Base-by-base conservation (phyloP, 2,113 vertebrate genomes). In the Triplophysa tibetana region DNA sequence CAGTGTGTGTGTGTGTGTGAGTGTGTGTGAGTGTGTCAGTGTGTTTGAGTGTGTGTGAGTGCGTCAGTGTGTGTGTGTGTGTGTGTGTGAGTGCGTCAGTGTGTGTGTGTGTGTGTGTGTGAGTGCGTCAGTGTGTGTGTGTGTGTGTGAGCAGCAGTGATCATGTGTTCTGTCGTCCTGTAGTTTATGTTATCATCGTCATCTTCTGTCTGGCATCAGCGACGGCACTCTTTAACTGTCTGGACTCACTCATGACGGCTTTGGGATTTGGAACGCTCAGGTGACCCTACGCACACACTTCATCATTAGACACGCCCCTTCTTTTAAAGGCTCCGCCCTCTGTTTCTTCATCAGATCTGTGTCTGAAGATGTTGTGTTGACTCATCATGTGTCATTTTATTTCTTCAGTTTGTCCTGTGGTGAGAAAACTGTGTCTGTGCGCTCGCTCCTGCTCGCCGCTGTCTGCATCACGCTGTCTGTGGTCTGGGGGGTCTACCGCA, bases 201-300 rank as follows among this genome's bases (percentile, higher is more conserved):
- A 92, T 99, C 85, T 99, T 99, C 92, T 96, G 95, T 89, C 69
- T 98, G 84, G 96, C 96, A 0, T 96, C 96, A 62, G 94, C 95
- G 0, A 92, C 91, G n/a, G 97, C 96, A 1, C 87, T 98, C 5
- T 98, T 94, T 89, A 94, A 93, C 93, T 99, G 98, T 84, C 86
- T 98, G 0, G 92, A 94, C 8, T 94, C 94, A 0, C 70, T 98
- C 66, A 52, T 98, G 86, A 90, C 83, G n/a, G 90, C 88, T 75
- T 83, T 96, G 50, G 92, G 94, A 0, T 96, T 89, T 86, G 92
- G 92, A 74, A 92, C 85, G 56, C 90, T 94, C 88, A 95, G 89
- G 98, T 99, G 91, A 19, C 90, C 26, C n/a, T 43, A 29, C 50
- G 33, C 8, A 58, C 43, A 41, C 17, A 4, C 50, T 50, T 14